Base-by-base conservation (phyloP, 2,888 invertebrate genomes). In the Acanthococcus lagerstroemiae region DNA sequence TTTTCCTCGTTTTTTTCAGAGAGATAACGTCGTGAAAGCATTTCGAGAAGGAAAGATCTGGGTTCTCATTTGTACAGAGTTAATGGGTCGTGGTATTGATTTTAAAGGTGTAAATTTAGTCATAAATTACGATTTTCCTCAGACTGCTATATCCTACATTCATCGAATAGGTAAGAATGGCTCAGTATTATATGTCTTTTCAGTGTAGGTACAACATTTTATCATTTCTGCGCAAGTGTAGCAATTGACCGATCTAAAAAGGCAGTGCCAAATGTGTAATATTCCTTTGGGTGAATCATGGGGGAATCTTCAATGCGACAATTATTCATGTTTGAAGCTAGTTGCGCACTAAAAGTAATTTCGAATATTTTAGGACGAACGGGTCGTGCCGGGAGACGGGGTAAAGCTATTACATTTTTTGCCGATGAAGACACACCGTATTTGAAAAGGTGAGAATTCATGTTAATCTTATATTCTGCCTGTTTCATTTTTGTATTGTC, bases 91-190 rank as follows among this genome's bases (percentile, higher is more conserved):
- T 70, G 97, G 97, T 70, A 89, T 97, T 69, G 97, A 97, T 79
- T 95, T 97, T 77, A 91, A 91, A 73, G 94, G 94, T 1, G 93
- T 99, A 55, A 95, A 93, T 79, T 80, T 97, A 26, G 95, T 99
- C 27, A 81, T 99, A 70, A 99, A 99, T 80, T 99, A 95, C 75
- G 97, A 99, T 79, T 93, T 97, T 76, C 97, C 97, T 19, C 86
- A 88, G 0, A 86, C 88, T 1, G 85, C 87, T 67, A 90, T 94
- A 72, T 85, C 91, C 0, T 95, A 95, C 73, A 87, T 95, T 72
- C 95, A 95, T 78, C 82, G 94, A 68, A 83, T 87, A 68, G 89
- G 87, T 72, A 73, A 60, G 71, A 69, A 44, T 6, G 21, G 15
- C n/a, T 37, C 37, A 15, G n/a, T 9, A 46, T 26, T 15, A 12